Percentiles rank a stretch among this genome's conserved stretches.
Evolutionary conservation across 2,797 vertebrate genomes (phyloP).

Genomic region (Lagorchestes hirsutus): DNA sequence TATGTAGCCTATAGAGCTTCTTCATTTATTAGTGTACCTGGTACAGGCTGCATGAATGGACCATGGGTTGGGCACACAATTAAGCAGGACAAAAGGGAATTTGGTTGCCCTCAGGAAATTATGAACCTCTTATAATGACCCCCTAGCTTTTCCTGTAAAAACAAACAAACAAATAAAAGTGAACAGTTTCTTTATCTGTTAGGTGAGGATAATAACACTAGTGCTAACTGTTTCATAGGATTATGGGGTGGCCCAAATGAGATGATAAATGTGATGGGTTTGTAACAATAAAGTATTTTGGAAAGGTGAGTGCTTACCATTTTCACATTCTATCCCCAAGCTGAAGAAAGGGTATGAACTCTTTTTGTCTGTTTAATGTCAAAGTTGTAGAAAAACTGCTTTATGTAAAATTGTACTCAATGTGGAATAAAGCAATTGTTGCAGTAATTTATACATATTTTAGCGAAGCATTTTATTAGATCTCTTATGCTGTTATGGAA

Average conservation of each 20-base stretch:
- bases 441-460: not conserved
- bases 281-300: not conserved
- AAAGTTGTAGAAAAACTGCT: not conserved
- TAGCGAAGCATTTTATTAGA: not conserved
- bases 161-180: too few relatives aligned
- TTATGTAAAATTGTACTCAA: not conserved
- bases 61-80: not conserved
- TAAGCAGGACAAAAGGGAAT: not conserved
- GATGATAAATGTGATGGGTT: not conserved
- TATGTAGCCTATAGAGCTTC: not conserved
- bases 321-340: not conserved
- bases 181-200: not conserved
- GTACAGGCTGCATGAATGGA: not conserved
- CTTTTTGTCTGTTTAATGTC: not conserved
- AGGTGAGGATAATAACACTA: not conserved
- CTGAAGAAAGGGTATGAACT: not conserved
- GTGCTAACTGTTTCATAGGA: not conserved
- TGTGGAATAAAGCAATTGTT: not conserved
- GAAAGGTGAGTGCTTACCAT: not conserved
- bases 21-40: not conserved
- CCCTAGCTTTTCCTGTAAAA: not conserved
- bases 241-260: not conserved
- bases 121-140: not conserved
- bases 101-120: not conserved
- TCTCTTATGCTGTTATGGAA: not conserved